phyloP scores from a whole-genome alignment of 1,140 invertebrate species.

The Pollicipes pollicipes region DNA sequence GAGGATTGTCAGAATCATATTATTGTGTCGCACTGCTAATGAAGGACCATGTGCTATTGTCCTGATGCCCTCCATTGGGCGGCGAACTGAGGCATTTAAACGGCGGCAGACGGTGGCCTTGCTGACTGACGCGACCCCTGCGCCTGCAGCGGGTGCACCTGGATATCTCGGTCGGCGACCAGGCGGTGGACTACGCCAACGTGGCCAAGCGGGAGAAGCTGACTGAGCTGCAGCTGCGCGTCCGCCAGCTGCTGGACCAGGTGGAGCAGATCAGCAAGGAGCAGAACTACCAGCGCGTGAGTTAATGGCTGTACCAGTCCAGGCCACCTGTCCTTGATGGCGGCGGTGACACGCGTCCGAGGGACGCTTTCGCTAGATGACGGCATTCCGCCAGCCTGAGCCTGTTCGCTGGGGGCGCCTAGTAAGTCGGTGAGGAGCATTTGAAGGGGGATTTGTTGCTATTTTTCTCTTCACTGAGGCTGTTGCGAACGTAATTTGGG shows the following conservation, averaged over 20 bases:
- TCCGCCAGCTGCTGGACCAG: slow-evolving; percentile 90
- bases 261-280: slow-evolving; percentile 99
- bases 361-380: slow-evolving; percentile 8
- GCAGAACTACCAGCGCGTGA: slow-evolving; percentile 95
- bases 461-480: too few relatives aligned
- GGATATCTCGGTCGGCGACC: slow-evolving; percentile 97
- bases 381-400: too few relatives aligned
- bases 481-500: too few relatives aligned
- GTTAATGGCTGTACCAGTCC: slow-evolving; percentile 17
- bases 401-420: too few relatives aligned
- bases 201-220: slow-evolving; percentile 96
- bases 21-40: too few relatives aligned
- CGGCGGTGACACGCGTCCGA: background rate
- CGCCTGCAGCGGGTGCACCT: slow-evolving; percentile 62
- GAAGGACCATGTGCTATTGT: too few relatives aligned
- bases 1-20: too few relatives aligned
- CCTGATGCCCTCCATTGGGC: too few relatives aligned
- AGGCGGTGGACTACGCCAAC: slow-evolving; percentile 93
- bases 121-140: background rate
- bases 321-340: background rate
- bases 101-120: too few relatives aligned
- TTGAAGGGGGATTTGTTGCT: too few relatives aligned
- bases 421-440: too few relatives aligned
- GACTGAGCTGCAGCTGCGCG: slow-evolving; percentile 81
- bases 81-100: too few relatives aligned